Conservation (phyloP, 1,140 invertebrate species). For the Coenobita brevimanus region DNA sequence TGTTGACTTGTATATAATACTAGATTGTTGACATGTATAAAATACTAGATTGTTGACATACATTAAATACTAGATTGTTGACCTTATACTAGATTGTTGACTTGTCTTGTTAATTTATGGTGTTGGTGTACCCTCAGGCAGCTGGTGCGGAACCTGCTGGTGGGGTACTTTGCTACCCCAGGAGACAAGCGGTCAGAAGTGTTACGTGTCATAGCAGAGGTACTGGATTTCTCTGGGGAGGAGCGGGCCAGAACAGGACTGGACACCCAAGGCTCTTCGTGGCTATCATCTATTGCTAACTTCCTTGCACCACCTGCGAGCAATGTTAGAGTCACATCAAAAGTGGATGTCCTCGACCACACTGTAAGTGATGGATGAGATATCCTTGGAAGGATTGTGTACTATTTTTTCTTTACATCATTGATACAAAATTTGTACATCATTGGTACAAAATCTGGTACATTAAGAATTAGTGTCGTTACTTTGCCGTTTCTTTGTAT, state of each 20-base stretch:
- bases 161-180: constrained; percentile 85
- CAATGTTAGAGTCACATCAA: constrained; percentile 39
- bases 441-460: too few relatives aligned
- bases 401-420: too few relatives aligned
- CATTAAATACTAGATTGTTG: not conserved
- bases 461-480: too few relatives aligned
- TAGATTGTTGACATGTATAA: too few relatives aligned
- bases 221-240: constrained; percentile 88
- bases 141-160: constrained; percentile 90
- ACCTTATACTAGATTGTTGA: not conserved
- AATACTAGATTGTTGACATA: too few relatives aligned
- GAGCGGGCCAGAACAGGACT: constrained; percentile 85
- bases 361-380: constrained; percentile 23
- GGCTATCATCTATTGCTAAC: constrained; percentile 53
- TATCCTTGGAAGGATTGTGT: too few relatives aligned
- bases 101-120: too few relatives aligned
- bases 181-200: constrained; percentile 80
- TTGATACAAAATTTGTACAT: too few relatives aligned
- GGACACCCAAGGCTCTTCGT: constrained; percentile 69
- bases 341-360: constrained; percentile 53
- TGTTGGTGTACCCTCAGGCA: too few relatives aligned
- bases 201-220: constrained; percentile 87
- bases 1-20: too few relatives aligned
- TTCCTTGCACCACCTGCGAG: constrained; percentile 50
- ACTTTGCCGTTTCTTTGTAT: not conserved